phyloP scores from a whole-genome alignment of 2,113 vertebrate genomes.

The Hypomesus transpacificus region DNA sequence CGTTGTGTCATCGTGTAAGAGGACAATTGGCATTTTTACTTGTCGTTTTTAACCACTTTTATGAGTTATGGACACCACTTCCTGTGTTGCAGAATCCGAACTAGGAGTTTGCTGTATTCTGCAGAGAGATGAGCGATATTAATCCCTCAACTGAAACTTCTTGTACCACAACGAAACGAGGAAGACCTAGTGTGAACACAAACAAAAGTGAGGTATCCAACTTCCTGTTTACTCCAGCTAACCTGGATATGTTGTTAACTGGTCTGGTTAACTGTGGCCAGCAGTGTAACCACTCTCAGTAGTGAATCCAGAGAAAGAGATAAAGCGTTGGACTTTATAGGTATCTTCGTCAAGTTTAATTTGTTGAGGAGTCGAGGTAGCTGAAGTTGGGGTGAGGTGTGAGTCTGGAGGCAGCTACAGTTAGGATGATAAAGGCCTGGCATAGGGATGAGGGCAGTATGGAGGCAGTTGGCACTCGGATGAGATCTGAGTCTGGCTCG shows the following conservation, averaged over 20 bases:
- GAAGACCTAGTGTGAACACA: constrained; percentile 22
- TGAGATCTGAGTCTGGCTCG: constrained; percentile 41
- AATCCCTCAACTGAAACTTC: too few relatives aligned
- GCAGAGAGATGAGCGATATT: not conserved
- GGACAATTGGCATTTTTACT: not conserved
- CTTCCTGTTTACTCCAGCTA: constrained; percentile 49
- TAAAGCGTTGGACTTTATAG: constrained; percentile 37
- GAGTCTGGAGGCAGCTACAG: too few relatives aligned
- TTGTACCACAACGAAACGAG: too few relatives aligned
- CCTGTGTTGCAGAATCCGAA: not conserved
- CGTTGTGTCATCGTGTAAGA: not conserved
- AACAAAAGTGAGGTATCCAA: constrained; percentile 22
- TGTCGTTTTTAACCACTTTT: constrained; percentile 16
- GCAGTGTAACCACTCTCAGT: constrained; percentile 3
- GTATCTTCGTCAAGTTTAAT: constrained; percentile 50
- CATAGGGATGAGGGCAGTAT: not conserved
- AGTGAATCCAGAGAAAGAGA: constrained; percentile 21
- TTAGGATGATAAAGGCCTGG: too few relatives aligned
- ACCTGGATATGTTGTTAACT: constrained; percentile 8
- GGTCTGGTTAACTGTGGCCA: constrained; percentile 14
- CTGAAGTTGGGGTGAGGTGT: constrained; percentile 23
- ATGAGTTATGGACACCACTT: not conserved
- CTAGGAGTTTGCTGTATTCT: not conserved
- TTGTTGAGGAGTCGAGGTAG: constrained; percentile 39
- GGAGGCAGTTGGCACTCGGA: constrained; percentile 53